These are phyloP conservation scores for Pseudachorutes palmiensis DNA, from an alignment of 1,140 invertebrate species.

Conservation along the genomic window DNA sequence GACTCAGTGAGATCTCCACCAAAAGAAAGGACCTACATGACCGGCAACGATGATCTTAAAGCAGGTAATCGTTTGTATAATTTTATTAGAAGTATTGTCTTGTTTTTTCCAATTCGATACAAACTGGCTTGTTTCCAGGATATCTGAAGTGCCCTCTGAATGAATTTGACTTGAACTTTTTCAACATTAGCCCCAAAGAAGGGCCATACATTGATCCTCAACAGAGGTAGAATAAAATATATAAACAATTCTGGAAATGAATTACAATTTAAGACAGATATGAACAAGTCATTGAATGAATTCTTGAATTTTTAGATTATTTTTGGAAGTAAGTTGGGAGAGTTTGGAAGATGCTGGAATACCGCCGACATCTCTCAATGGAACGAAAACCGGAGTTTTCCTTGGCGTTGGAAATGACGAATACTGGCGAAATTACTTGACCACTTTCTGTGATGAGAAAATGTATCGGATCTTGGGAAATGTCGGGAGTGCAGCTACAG, in stretches of 20 bases:
- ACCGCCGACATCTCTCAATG: neutral
- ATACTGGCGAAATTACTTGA: neutral
- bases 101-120: neutral
- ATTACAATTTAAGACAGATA: neutral
- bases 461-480: slow-evolving; percentile 13
- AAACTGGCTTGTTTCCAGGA: neutral
- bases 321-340: slow-evolving; percentile 54
- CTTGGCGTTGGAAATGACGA: slow-evolving; percentile 1
- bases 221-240: neutral
- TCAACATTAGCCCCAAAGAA: slow-evolving; percentile 12
- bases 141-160: slow-evolving; percentile 6
- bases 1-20: neutral
- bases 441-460: neutral
- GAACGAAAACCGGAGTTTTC: neutral
- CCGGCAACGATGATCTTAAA: neutral
- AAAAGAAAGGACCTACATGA: neutral
- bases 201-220: slow-evolving; percentile 7
- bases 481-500: neutral
- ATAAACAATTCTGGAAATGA: neutral
- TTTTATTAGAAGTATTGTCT: neutral
- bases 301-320: slow-evolving; percentile 40
- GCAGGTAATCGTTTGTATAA: neutral
- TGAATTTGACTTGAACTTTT: slow-evolving; percentile 18
- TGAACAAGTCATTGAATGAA: neutral
- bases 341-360: slow-evolving; percentile 51